Evolutionary conservation across 2,888 invertebrate genomes (phyloP).

Genomic region (Mellilla xanthometata): DNA sequence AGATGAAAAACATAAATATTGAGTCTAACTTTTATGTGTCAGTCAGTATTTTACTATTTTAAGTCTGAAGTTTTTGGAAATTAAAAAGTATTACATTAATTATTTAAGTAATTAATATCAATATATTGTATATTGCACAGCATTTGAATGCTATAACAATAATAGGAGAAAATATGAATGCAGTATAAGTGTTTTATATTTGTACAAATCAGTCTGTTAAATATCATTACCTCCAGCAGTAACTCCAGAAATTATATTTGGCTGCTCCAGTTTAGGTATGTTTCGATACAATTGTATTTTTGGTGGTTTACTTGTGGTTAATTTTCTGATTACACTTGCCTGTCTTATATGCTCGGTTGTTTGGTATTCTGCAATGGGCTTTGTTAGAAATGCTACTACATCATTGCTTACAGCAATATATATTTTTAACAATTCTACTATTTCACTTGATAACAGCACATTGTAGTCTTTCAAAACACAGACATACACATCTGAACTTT

Average conservation of each 20-base stretch:
- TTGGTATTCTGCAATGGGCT: slow-evolving; percentile 67
- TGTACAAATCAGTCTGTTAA: no score
- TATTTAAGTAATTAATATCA: no score
- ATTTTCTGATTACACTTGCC: slow-evolving; percentile 54
- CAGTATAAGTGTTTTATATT: no score
- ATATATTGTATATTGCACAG: no score
- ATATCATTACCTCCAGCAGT: slow-evolving; percentile 67
- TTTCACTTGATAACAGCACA: slow-evolving; percentile 61
- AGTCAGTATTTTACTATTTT: no score
- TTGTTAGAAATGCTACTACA: slow-evolving; percentile 59
- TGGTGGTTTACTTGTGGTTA: slow-evolving; percentile 42
- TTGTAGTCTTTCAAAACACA: slow-evolving; percentile 64
- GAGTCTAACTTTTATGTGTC: no score
- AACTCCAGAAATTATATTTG: slow-evolving; percentile 73
- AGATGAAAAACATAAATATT: no score
- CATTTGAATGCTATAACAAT: no score
- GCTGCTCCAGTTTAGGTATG: slow-evolving; percentile 68
- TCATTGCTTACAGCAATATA: slow-evolving; percentile 50
- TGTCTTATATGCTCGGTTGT: slow-evolving; percentile 37
- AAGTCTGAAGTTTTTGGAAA: no score
- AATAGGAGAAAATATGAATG: no score
- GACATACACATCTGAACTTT: slow-evolving; percentile 47
- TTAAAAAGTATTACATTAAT: no score
- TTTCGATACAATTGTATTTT: slow-evolving; percentile 32
- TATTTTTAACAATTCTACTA: slow-evolving; percentile 56